A percentile compares a stretch with the other conserved stretches of the same genome.
Conservation (phyloP, 2,888 invertebrate genomes). For the Apeira syringaria region DNA sequence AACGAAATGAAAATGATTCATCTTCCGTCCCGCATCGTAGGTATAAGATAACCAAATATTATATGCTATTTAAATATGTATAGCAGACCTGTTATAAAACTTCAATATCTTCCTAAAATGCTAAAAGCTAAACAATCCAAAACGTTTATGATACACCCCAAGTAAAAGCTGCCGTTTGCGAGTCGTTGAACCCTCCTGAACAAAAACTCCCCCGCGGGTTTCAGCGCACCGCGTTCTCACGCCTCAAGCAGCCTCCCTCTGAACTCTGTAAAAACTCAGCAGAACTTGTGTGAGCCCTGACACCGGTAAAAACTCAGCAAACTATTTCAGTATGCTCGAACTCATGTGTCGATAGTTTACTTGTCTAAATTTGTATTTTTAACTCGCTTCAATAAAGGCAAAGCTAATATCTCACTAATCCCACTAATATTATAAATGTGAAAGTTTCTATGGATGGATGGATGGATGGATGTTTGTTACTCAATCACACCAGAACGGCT, state of each 20-base stretch:
- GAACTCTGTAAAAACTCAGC: conserved; percentile 71
- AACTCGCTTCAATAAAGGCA: too few species aligned
- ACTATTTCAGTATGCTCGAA: conserved; percentile 35
- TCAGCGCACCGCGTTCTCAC: conserved; percentile 72
- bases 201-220: conserved; percentile 77
- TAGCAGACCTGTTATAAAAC: too few species aligned
- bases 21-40: too few species aligned
- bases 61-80: too few species aligned
- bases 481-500: too few species aligned
- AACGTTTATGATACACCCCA: conserved; percentile 13
- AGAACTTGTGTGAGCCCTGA: conserved; percentile 43
- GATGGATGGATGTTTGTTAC: too few species aligned
- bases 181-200: conserved; percentile 74
- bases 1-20: too few species aligned
- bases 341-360: conserved; percentile 17
- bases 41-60: too few species aligned
- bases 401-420: too few species aligned
- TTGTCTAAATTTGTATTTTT: too few species aligned
- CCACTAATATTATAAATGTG: too few species aligned
- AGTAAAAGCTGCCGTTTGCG: conserved; percentile 35
- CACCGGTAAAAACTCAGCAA: conserved; percentile 67
- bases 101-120: neutral
- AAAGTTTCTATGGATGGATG: too few species aligned
- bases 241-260: conserved; percentile 39
- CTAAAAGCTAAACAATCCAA: conserved; percentile 2